Base-by-base conservation (phyloP, 2,113 vertebrate genomes). In the Megaleporinus macrocephalus region DNA sequence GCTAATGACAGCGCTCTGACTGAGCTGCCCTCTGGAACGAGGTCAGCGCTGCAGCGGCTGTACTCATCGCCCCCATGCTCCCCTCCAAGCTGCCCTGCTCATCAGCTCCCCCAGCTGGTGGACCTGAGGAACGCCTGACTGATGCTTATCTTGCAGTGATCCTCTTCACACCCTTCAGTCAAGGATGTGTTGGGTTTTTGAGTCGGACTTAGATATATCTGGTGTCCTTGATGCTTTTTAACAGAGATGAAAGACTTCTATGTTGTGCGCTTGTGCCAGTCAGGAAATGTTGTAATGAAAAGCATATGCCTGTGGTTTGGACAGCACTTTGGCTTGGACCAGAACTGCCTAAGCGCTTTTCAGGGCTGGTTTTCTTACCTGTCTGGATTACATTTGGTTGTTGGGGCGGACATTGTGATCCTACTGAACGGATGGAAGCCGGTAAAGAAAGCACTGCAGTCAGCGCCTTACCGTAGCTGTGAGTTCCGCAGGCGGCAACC, bases 1-100 rank as follows among this genome's bases (percentile, higher is more conserved):
- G 29, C 20, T 87, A 83, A 86, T 87, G 77, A 86, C 68, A 55
- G 73, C 65, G 61, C 72, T 83, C 73, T 76, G 63, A 81, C 66
- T 44, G 83, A 74, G 55, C 27, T 76, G 70, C 78, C 81, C 80
- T 76, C 61, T 79, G 72, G 78, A 83, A 85, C 79, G 79, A 85
- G 86, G 79, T 87, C 81, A 81, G 49, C 80, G 75, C 4, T 1
- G 29, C 36, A 79, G 44, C 18, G n/a, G 62, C 81, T 76, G 71
- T 62, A 68, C 30, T 80, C 74, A 33, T 70, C 47, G 62, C 65
- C 71, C 81, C 65, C 26, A 24, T 59, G 27, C 69, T 47, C 11
- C 76, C 44, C 55, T 18, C 18, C 9, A 0, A 3, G 1, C 0
- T 53, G 41, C 81, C 73, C 81, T 63, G 41, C 78, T 73, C 78